Conservation (phyloP, 2,888 invertebrate genomes). For the Diarsia mendica region DNA sequence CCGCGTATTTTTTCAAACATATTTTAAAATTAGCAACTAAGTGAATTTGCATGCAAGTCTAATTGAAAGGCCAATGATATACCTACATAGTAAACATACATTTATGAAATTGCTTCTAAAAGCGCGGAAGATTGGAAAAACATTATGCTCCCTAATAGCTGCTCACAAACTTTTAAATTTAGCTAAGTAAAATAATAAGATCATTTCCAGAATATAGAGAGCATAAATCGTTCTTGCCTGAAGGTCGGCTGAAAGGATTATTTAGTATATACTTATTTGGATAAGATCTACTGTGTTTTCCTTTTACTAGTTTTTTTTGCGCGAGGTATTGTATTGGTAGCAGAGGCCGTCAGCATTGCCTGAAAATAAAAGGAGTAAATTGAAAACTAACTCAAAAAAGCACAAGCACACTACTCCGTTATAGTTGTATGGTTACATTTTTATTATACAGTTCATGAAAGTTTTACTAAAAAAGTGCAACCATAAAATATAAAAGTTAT, state of each 20-base stretch:
- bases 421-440: slow-evolving; percentile 48
- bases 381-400: slow-evolving; percentile 83
- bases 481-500: slow-evolving; percentile 45
- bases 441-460: slow-evolving; percentile 23
- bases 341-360: slow-evolving; percentile 92
- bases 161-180: slow-evolving; percentile 33
- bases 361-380: slow-evolving; percentile 89
- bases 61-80: slow-evolving; percentile 34
- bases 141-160: slow-evolving; percentile 54
- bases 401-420: slow-evolving; percentile 72
- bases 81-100: slow-evolving; percentile 17
- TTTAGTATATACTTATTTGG: slow-evolving; percentile 64
- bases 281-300: slow-evolving; percentile 89
- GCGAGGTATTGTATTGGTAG: slow-evolving; percentile 94
- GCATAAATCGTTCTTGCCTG: slow-evolving; percentile 52
- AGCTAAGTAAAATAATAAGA: slow-evolving; percentile 27
- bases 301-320: slow-evolving; percentile 94
- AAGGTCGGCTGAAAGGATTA: slow-evolving; percentile 49
- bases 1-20: background rate
- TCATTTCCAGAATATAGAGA: slow-evolving; percentile 53
- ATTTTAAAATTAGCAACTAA: slow-evolving; percentile 11
- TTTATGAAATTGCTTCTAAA: slow-evolving; percentile 36
- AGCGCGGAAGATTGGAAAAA: slow-evolving; percentile 46
- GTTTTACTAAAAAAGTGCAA: slow-evolving; percentile 44
- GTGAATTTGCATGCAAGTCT: slow-evolving; percentile 48